Percentiles rank a stretch among this genome's conserved stretches.
phyloP scores from a whole-genome alignment of 2,888 invertebrate species.

The Endomychus coccineus region DNA sequence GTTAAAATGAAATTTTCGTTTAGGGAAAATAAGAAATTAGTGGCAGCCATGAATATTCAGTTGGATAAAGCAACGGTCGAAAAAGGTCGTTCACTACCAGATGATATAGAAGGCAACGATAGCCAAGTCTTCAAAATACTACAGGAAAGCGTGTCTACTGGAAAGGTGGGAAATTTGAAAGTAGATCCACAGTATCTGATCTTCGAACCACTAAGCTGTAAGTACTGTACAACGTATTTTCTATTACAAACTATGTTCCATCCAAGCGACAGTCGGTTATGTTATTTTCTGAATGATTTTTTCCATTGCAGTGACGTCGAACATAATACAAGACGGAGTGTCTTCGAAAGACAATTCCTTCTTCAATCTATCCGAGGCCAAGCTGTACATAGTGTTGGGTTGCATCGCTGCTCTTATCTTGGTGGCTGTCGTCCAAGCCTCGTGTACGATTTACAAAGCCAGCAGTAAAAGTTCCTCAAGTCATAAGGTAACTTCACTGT shows the following conservation, averaged over 20 bases:
- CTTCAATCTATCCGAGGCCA: slow-evolving; percentile 62
- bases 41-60: slow-evolving; percentile 69
- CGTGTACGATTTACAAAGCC: slow-evolving; percentile 70
- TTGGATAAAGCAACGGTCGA: slow-evolving; percentile 64
- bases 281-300: neutral
- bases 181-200: slow-evolving; percentile 76
- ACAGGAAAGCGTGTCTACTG: slow-evolving; percentile 61
- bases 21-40: slow-evolving; percentile 57
- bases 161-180: slow-evolving; percentile 68
- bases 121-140: slow-evolving; percentile 51
- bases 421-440: slow-evolving; percentile 75
- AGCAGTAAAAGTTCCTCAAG: slow-evolving; percentile 47
- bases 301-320: slow-evolving; percentile 48
- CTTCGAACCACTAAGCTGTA: slow-evolving; percentile 64
- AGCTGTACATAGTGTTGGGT: slow-evolving; percentile 75
- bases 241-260: neutral
- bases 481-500: slow-evolving; percentile 59
- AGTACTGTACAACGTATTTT: slow-evolving; percentile 32
- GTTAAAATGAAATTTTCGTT: slow-evolving; percentile 16
- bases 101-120: slow-evolving; percentile 31
- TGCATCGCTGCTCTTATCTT: slow-evolving; percentile 73
- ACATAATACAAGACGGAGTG: slow-evolving; percentile 43
- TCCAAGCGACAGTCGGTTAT: too few relatives aligned
- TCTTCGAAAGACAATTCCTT: slow-evolving; percentile 45
- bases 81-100: slow-evolving; percentile 47